Evolutionary conservation across 2,888 invertebrate species (phyloP).

Genomic region (Pachycephus smyrnensis): DNA sequence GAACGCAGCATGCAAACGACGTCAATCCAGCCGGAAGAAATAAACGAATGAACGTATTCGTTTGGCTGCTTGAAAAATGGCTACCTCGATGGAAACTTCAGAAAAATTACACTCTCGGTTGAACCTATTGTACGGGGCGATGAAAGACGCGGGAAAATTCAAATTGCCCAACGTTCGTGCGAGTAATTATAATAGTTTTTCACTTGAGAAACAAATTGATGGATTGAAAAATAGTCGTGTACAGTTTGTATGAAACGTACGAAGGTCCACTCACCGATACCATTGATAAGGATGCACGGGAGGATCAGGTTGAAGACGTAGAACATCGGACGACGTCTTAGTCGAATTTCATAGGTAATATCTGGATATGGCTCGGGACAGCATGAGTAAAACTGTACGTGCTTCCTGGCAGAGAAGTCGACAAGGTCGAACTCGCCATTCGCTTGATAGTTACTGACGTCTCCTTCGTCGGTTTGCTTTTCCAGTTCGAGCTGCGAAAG

Average conservation of each 20-base stretch:
- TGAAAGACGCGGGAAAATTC: neutral
- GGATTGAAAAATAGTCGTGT: neutral
- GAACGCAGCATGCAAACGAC: neutral
- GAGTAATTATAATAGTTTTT: neutral
- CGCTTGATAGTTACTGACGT: constrained; percentile 89
- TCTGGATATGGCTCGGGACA: constrained; percentile 87
- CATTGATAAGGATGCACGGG: constrained; percentile 87
- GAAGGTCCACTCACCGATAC: constrained; percentile 74
- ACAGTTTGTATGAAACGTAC: neutral
- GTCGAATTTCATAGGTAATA: constrained; percentile 83
- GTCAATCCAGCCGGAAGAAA: neutral
- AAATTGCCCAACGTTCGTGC: neutral
- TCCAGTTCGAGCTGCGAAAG: constrained; percentile 76
- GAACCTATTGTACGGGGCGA: neutral
- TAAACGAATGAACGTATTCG: neutral
- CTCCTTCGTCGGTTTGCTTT: constrained; percentile 84
- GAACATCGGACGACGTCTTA: constrained; percentile 83
- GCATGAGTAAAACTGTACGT: constrained; percentile 83
- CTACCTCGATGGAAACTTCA: neutral
- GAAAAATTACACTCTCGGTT: neutral
- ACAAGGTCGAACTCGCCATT: constrained; percentile 91
- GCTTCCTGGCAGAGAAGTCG: constrained; percentile 79
- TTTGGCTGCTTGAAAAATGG: neutral
- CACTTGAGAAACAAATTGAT: neutral
- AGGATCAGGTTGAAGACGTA: constrained; percentile 89